These are phyloP conservation scores for Lycocerus yunnanus DNA, from an alignment of 2,888 invertebrate genomes.

Conservation along the genomic window DNA sequence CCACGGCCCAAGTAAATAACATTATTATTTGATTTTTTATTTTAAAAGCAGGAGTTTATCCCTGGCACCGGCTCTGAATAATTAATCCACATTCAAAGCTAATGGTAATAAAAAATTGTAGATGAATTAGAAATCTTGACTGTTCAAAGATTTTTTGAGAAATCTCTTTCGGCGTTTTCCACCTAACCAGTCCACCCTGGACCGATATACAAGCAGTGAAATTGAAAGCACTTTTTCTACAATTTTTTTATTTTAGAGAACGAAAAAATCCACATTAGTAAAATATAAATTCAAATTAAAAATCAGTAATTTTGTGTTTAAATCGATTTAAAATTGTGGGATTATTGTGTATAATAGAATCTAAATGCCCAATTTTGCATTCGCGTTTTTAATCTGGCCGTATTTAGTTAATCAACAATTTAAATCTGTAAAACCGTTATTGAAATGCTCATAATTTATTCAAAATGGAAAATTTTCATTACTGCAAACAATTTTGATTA, in stretches of 20 bases:
- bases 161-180: too few species aligned
- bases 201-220: too few species aligned
- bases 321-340: constrained; percentile 53
- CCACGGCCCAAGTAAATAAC: too few species aligned
- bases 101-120: too few species aligned
- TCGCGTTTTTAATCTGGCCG: constrained; percentile 35
- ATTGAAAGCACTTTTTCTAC: too few species aligned
- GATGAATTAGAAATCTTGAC: too few species aligned
- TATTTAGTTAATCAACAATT: constrained; percentile 26
- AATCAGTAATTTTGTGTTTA: constrained; percentile 44
- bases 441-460: constrained; percentile 17
- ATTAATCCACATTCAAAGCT: too few species aligned
- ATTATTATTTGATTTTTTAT: too few species aligned
- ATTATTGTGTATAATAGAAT: constrained; percentile 49
- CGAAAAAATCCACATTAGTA: neutral
- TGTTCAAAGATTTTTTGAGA: too few species aligned
- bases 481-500: neutral
- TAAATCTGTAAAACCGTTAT: constrained; percentile 27
- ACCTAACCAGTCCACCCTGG: neutral
- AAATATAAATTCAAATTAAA: constrained; percentile 41
- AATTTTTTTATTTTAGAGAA: neutral
- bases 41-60: too few species aligned
- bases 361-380: constrained; percentile 45
- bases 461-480: neutral
- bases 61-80: too few species aligned